Conservation (phyloP, 2,888 invertebrate genomes). For the Lasioglossum vierecki region DNA sequence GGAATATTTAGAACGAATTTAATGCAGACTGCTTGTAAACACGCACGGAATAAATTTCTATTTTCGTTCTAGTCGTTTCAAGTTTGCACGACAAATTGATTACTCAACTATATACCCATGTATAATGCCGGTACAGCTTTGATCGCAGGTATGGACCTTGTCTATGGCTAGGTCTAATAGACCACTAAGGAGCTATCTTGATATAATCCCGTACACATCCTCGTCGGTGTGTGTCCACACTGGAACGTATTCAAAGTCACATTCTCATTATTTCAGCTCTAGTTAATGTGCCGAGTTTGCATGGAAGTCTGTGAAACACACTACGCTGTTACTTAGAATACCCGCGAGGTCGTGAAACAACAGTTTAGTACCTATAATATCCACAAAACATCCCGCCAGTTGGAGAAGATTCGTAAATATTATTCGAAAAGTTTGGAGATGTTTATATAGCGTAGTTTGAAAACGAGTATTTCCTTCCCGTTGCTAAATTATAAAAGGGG, state of each 20-base stretch:
- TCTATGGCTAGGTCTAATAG: slow-evolving; percentile 34
- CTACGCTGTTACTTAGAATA: slow-evolving; percentile 13
- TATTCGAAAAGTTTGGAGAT: neutral
- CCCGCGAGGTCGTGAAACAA: no score
- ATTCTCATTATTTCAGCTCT: slow-evolving; percentile 36
- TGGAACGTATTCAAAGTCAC: slow-evolving; percentile 34
- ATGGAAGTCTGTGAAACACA: slow-evolving; percentile 5
- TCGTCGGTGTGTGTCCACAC: neutral
- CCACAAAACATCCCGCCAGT: neutral
- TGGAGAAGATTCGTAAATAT: neutral
- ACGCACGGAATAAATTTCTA: neutral
- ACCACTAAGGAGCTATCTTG: slow-evolving; percentile 37
- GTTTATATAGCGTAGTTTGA: no score
- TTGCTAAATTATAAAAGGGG: neutral
- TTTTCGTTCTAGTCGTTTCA: neutral
- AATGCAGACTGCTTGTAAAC: neutral
- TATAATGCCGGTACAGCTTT: slow-evolving; percentile 39
- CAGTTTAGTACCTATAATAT: no score
- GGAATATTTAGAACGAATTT: neutral
- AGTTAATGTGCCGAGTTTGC: slow-evolving; percentile 28
- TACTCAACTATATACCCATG: slow-evolving; percentile 32
- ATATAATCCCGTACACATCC: slow-evolving; percentile 23
- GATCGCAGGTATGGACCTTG: slow-evolving; percentile 48
- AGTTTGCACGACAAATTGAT: slow-evolving; percentile 22
- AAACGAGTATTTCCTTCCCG: no score